These are phyloP conservation scores for Prionailurus viverrinus DNA, from an alignment of 2,113 vertebrate species.

Conservation along the genomic window DNA sequence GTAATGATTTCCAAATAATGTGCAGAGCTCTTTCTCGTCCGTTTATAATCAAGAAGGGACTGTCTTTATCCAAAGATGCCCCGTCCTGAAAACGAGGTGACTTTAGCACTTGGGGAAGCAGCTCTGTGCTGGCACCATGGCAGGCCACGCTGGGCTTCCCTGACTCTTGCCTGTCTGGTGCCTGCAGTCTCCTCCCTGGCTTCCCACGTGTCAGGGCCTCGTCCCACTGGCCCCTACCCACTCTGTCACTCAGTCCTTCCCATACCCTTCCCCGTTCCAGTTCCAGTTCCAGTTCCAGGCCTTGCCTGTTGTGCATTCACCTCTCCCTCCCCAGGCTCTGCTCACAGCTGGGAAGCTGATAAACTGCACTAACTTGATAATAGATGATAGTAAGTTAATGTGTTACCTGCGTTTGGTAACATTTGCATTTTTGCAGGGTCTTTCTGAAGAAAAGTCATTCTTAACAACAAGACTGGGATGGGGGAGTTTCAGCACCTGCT, in stretches of 20 bases:
- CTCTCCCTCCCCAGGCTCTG: constrained; percentile 46
- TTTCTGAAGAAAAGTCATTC: constrained; percentile 63
- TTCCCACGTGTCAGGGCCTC: too few species aligned
- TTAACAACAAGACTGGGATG: constrained; percentile 55
- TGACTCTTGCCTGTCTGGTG: neutral
- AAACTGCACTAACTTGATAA: constrained; percentile 72
- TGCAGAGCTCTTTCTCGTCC: neutral
- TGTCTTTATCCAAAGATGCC: neutral
- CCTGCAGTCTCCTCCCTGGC: accelerated
- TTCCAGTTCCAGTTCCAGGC: neutral
- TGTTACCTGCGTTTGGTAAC: constrained; percentile 66
- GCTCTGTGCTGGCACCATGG: accelerated
- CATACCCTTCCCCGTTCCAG: neutral
- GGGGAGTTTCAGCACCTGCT: neutral
- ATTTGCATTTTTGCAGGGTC: constrained; percentile 80
- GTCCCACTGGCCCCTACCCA: too few species aligned
- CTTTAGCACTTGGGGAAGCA: neutral
- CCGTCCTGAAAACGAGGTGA: neutral
- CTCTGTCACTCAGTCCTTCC: neutral
- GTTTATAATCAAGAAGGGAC: neutral
- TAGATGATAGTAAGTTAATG: constrained; percentile 80
- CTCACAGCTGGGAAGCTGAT: constrained; percentile 75
- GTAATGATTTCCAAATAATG: constrained; percentile 9
- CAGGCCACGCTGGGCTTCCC: accelerated
- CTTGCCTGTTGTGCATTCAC: neutral